These are phyloP conservation scores for Scaptodrosophila latifasciaeformis DNA, from an alignment of 2,888 invertebrate genomes.

Conservation along the genomic window DNA sequence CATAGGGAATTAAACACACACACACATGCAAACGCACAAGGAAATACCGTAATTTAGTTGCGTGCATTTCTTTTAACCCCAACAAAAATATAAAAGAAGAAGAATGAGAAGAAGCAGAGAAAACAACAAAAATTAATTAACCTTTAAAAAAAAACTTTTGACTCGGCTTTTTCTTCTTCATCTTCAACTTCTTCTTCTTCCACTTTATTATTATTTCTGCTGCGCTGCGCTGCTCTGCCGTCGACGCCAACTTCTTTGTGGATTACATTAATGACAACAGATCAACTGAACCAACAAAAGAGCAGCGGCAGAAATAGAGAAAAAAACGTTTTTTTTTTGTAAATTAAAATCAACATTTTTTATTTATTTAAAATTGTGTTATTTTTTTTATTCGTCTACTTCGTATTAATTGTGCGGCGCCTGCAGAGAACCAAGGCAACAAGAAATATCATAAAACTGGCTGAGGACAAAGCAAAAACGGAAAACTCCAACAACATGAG, in stretches of 20 bases:
- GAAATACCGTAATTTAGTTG: background rate
- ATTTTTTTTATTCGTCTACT: background rate
- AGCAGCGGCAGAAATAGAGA: background rate
- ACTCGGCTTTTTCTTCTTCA: constrained; percentile 25
- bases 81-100: constrained; percentile 12
- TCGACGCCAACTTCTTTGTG: constrained; percentile 15
- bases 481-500: constrained; percentile 73
- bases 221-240: constrained; percentile 4
- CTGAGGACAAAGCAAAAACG: constrained; percentile 70
- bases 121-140: constrained; percentile 37
- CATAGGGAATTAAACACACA: constrained; percentile 32
- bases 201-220: constrained; percentile 1
- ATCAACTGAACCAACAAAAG: constrained; percentile 13
- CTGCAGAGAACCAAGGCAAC: constrained; percentile 26
- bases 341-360: no score
- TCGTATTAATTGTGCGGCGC: background rate
- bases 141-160: constrained; percentile 26
- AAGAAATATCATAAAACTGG: constrained; percentile 62
- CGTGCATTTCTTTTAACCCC: background rate
- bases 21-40: background rate
- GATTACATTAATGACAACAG: constrained; percentile 14
- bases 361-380: background rate
- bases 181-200: constrained; percentile 25
- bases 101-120: constrained; percentile 26
- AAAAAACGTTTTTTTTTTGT: background rate